Evolutionary conservation across 2,113 vertebrate species (phyloP).

Genomic region (Thoracochromis brauschi): DNA sequence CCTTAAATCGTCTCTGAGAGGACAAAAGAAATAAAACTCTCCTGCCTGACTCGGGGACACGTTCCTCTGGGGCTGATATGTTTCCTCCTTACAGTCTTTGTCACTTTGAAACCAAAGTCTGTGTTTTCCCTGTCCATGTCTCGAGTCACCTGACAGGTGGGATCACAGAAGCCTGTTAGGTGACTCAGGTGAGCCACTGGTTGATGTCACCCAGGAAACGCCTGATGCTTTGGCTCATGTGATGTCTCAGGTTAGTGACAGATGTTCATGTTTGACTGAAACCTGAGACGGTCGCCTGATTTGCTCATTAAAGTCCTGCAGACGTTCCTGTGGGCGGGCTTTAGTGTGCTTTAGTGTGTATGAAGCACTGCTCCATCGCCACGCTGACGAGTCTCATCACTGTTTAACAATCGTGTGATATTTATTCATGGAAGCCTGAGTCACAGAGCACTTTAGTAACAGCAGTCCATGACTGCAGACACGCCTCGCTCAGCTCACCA

Average conservation of each 20-base stretch:
- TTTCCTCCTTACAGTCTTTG: rapidly evolving
- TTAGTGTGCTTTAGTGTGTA: background rate
- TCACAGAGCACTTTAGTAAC: background rate
- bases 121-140: background rate
- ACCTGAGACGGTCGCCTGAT: background rate
- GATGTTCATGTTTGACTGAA: background rate
- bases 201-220: background rate
- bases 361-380: background rate
- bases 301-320: background rate
- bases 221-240: rapidly evolving
- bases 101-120: background rate
- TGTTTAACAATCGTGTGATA: background rate
- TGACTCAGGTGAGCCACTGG: background rate
- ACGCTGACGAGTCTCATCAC: background rate
- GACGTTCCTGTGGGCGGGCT: background rate
- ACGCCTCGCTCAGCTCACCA: rapidly evolving
- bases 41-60: background rate
- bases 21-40: background rate
- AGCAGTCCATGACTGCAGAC: background rate
- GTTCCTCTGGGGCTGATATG: background rate
- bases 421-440: background rate
- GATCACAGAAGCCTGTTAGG: background rate
- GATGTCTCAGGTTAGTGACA: background rate
- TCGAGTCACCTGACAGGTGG: background rate
- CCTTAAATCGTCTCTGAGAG: rapidly evolving